Evolutionary conservation across 2,888 invertebrate genomes (phyloP), one percentile per base, ranked within the genome.

Genomic region (Drosophila neonasuta): DNA sequence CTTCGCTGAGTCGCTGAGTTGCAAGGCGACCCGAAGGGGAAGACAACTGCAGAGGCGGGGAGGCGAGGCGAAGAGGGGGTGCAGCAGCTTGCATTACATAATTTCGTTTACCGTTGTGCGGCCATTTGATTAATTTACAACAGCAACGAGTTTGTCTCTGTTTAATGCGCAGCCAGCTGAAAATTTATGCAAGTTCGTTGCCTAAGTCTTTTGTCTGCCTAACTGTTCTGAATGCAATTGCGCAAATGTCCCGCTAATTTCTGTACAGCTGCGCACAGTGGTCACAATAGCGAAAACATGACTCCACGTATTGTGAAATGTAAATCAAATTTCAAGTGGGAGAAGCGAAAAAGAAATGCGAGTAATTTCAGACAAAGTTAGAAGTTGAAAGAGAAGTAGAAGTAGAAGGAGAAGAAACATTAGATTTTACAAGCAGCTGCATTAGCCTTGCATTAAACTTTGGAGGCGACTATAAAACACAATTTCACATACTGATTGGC

Each of bases 111-210:
- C 83, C 76, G 81, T 82, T 74, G 78, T 69, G 55, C 65, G 77
- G 79, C 76, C 69, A 71, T 80, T 80, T 80, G 82, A 80, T 80
- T 80, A 82, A 80, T 80, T 80, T 81, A 62, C 74, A 63, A 50
- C 49, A 56, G n/a, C 55, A 5, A 34, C 51, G 60, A 49, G 29
- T 59, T 72, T 71, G 63, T 66, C 63, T 64, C 61, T 68, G 62
- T 63, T 74, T 56, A 82, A 79, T 72, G 80, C 79, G 63, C 77
- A 80, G 74, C 65, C 50, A 77, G 66, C 62, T 74, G 78, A 68
- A 80, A 82, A 82, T 82, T 58, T 80, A 80, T 77, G 71, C 77
- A 74, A 80, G 77, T 80, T 68, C 57, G 79, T 79, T 81, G 76
- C 85, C n/a, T 42, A 71, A 79, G 82, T 80, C 82, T 77, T 80